phyloP scores from a whole-genome alignment of 2,888 invertebrate species.

The Drosophila merina region DNA sequence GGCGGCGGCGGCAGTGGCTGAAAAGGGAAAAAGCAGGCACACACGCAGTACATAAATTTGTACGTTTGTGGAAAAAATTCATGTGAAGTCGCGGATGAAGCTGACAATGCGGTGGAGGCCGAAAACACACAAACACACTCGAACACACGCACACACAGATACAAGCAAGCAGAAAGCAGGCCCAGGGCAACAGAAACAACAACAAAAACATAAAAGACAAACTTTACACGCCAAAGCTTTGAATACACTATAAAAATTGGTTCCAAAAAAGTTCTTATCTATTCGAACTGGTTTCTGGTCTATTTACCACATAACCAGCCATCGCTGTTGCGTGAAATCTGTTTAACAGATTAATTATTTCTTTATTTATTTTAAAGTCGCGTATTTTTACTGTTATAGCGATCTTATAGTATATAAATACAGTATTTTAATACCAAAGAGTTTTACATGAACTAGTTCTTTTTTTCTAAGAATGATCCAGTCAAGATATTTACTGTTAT shows the following conservation, averaged over 20 bases:
- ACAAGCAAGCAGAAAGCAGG: conserved; percentile 47
- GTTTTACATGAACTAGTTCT: too few species aligned
- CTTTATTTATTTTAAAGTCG: background rate
- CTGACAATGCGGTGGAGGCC: conserved; percentile 58
- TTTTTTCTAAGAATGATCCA: background rate
- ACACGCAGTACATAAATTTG: conserved; percentile 23
- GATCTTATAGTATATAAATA: too few species aligned
- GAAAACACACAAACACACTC: conserved; percentile 42
- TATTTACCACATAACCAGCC: background rate
- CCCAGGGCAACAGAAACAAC: conserved; percentile 55
- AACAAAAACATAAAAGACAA: conserved; percentile 8
- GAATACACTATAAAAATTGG: background rate
- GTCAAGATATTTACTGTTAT: conserved; percentile 4
- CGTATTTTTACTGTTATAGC: too few species aligned
- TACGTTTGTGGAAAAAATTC: conserved; percentile 26
- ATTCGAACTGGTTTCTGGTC: conserved; percentile 2
- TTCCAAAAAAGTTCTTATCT: conserved; percentile 1
- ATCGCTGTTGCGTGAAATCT: background rate
- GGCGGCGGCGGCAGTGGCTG: background rate
- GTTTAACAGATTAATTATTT: background rate
- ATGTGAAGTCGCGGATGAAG: conserved; percentile 46
- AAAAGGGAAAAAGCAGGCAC: conserved; percentile 28
- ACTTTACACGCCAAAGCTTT: background rate
- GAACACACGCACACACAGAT: conserved; percentile 10
- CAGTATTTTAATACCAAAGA: too few species aligned